Evolutionary conservation across 2,797 vertebrate species (phyloP).

Genomic region (Tokudaia tokunoshimensis): DNA sequence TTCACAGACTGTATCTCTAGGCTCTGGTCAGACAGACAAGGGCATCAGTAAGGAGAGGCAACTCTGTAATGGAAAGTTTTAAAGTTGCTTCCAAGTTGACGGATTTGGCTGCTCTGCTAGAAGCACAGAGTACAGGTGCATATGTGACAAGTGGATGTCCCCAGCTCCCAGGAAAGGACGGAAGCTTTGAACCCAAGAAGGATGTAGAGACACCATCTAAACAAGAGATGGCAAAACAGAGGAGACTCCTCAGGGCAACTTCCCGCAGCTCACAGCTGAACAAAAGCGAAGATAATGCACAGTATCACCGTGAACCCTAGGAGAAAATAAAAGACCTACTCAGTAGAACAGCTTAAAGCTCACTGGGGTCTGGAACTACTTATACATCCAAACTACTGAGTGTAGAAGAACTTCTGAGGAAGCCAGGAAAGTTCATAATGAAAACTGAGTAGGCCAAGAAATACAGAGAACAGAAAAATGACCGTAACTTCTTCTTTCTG

Average conservation of each 20-base stretch:
- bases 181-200: slow-evolving; percentile 38
- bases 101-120: background rate
- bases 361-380: background rate
- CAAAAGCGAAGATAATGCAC: background rate
- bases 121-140: background rate
- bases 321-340: background rate
- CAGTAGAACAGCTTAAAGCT: slow-evolving; percentile 24
- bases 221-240: background rate
- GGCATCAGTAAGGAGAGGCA: background rate
- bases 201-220: slow-evolving; percentile 11
- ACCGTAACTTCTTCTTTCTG: slow-evolving; percentile 3
- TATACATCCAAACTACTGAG: slow-evolving; percentile 24
- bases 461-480: slow-evolving; percentile 1
- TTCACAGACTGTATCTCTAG: background rate
- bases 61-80: background rate
- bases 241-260: background rate
- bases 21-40: background rate
- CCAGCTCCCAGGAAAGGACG: slow-evolving; percentile 27
- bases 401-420: slow-evolving; percentile 20
- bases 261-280: background rate
- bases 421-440: background rate
- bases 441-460: slow-evolving; percentile 19
- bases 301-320: background rate
- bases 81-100: background rate
- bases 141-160: background rate